Conservation (phyloP, 64 coral and sea anemone genomes). For the Trachythela sp. region DNA sequence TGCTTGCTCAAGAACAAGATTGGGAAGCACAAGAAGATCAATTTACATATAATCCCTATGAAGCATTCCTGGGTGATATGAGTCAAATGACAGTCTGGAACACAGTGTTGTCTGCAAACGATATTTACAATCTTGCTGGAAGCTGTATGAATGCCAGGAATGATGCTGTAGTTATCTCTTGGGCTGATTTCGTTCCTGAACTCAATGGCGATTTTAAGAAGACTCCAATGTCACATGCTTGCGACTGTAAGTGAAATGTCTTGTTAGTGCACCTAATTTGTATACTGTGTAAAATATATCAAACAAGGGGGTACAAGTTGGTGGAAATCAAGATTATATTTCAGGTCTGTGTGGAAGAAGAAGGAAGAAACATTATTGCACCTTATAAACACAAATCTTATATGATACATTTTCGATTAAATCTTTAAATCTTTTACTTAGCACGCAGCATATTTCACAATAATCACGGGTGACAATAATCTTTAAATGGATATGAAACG, state of each 20-base stretch:
- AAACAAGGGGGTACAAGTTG: neutral
- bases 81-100: slow-evolving; percentile 93
- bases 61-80: slow-evolving; percentile 86
- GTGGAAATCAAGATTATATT: neutral
- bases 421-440: too few species aligned
- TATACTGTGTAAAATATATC: neutral
- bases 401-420: too few species aligned
- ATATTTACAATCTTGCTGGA: slow-evolving; percentile 63
- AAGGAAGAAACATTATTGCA: too few species aligned
- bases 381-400: too few species aligned
- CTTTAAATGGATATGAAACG: too few species aligned
- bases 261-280: neutral
- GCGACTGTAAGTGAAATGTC: slow-evolving; percentile 58
- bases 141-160: slow-evolving; percentile 60
- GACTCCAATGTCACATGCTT: slow-evolving; percentile 66
- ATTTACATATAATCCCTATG: slow-evolving; percentile 67
- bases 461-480: too few species aligned
- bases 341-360: too few species aligned
- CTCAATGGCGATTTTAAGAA: slow-evolving; percentile 58
- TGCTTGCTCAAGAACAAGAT: slow-evolving; percentile 92
- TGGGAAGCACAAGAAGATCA: slow-evolving; percentile 44
- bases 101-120: slow-evolving; percentile 51
- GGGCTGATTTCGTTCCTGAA: slow-evolving; percentile 70
- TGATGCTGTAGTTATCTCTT: slow-evolving; percentile 60
- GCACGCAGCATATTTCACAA: neutral